Evolutionary conservation across 2,888 invertebrate species (phyloP).

Genomic region (Mantis religiosa): DNA sequence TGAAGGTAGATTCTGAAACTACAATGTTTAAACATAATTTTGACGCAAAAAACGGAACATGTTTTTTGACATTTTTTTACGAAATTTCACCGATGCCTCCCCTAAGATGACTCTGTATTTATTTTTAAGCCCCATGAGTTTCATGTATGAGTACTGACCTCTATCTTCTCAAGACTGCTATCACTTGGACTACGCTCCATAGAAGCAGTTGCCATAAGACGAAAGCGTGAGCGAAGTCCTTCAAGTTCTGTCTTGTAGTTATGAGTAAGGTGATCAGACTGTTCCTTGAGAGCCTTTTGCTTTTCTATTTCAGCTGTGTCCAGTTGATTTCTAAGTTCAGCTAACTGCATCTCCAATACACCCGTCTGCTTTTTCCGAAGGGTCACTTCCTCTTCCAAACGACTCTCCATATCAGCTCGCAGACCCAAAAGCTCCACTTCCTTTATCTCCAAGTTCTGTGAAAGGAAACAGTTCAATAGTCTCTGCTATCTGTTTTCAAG

Average conservation of each 20-base stretch:
- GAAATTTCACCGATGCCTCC: no score
- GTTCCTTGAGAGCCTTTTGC: constrained; percentile 60
- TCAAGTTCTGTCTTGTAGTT: constrained; percentile 77
- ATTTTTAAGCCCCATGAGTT: no score
- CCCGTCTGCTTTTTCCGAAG: constrained; percentile 36
- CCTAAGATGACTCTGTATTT: no score
- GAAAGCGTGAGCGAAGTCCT: constrained; percentile 67
- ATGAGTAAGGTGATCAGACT: constrained; percentile 63
- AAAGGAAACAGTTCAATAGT: background rate
- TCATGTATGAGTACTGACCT: constrained; percentile 37
- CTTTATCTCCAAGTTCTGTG: constrained; percentile 32
- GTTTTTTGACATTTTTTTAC: no score
- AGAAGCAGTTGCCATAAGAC: constrained; percentile 66
- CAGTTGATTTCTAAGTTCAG: constrained; percentile 14
- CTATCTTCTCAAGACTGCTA: constrained; percentile 71
- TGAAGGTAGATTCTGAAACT: no score
- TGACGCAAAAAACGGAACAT: no score
- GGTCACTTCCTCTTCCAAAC: constrained; percentile 38
- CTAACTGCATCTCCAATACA: constrained; percentile 34
- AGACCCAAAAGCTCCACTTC: constrained; percentile 48
- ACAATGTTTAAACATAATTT: no score
- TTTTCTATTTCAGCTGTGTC: constrained; percentile 45
- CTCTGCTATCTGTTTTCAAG: constrained; percentile 33
- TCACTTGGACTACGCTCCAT: constrained; percentile 77
- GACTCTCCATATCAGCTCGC: constrained; percentile 51